Evolutionary conservation across 2,113 vertebrate species (phyloP).

Genomic region (Carassius auratus): DNA sequence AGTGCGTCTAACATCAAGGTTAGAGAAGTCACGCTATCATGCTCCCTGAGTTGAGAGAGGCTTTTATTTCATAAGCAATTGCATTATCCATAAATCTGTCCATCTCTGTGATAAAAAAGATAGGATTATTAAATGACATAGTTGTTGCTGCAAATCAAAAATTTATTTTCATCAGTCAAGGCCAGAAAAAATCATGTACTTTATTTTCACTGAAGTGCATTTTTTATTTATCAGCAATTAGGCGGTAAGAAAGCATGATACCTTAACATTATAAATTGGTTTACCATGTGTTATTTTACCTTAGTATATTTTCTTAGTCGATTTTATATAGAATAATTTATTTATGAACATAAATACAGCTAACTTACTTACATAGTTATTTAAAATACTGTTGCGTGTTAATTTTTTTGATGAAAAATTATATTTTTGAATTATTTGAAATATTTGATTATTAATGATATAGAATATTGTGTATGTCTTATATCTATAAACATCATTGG

Average conservation of each 20-base stretch:
- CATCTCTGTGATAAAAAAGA: constrained; percentile 4
- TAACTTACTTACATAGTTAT: background rate
- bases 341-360: background rate
- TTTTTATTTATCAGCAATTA: background rate
- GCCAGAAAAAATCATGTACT: background rate
- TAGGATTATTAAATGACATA: background rate
- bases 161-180: background rate
- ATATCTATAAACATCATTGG: background rate
- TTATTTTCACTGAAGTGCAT: background rate
- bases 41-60: background rate
- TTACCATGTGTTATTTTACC: background rate
- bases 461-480: background rate
- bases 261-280: background rate
- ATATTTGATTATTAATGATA: background rate
- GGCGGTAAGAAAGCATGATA: background rate
- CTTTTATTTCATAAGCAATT: constrained; percentile 42
- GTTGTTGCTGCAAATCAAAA: background rate
- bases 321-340: background rate
- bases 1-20: constrained; percentile 50
- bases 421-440: background rate
- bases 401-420: background rate
- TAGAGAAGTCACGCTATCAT: constrained; percentile 44
- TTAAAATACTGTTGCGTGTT: background rate
- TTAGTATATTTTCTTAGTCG: background rate
- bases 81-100: constrained; percentile 23